Conservation (phyloP, 2,888 invertebrate genomes). For the Leucoma salicis region DNA sequence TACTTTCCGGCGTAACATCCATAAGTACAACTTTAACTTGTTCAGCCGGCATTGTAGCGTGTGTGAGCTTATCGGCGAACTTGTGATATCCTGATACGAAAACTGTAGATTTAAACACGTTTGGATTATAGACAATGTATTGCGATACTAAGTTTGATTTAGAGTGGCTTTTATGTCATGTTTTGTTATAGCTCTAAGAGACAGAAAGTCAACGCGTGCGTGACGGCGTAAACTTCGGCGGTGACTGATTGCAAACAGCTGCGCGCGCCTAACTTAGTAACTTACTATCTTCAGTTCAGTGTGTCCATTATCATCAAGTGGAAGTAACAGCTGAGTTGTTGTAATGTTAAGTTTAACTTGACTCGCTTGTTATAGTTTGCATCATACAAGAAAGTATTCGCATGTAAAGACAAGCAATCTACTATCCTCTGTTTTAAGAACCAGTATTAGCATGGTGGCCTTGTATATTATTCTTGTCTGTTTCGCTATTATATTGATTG, state of each 20-base stretch:
- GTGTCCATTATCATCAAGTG: neutral
- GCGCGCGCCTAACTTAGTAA: constrained; percentile 8
- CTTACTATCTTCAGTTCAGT: neutral
- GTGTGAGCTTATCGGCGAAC: no score
- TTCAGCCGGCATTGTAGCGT: constrained; percentile 69
- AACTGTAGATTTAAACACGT: no score
- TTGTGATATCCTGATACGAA: no score
- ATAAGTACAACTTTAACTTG: constrained; percentile 60
- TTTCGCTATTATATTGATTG: no score
- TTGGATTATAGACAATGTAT: constrained; percentile 8
- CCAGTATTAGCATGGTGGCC: no score
- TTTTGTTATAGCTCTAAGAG: constrained; percentile 22
- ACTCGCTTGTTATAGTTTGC: constrained; percentile 22
- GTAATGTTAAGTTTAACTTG: constrained; percentile 14
- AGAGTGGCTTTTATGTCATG: constrained; percentile 37
- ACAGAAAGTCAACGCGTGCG: constrained; percentile 24
- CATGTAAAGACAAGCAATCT: neutral
- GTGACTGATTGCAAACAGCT: constrained; percentile 27
- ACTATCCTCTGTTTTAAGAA: neutral
- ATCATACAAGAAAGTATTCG: constrained; percentile 17
- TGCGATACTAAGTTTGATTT: constrained; percentile 14
- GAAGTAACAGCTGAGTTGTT: constrained; percentile 8
- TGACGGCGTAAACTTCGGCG: constrained; percentile 24
- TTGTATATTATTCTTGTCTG: no score
- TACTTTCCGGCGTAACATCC: constrained; percentile 71